Evolutionary conservation across 2,113 vertebrate species (phyloP).

Genomic region (Trinectes maculatus): DNA sequence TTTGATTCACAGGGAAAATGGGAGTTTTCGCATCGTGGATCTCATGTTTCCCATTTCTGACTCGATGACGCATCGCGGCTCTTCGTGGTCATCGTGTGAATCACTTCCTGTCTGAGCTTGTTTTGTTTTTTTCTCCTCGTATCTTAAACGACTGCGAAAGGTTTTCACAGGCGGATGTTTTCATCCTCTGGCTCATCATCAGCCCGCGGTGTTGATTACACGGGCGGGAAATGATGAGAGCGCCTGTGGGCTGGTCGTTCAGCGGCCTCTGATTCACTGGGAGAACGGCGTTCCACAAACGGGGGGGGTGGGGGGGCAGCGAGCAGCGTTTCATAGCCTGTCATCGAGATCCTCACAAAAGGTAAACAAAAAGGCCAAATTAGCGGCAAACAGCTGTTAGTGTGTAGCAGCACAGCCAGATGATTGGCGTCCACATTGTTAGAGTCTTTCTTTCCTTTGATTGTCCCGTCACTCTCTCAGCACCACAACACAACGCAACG

Average conservation of each 20-base stretch:
- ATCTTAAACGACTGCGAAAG: conserved; percentile 41
- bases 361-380: conserved; percentile 51
- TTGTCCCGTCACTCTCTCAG: neutral
- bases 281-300: conserved; percentile 45
- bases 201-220: conserved; percentile 69
- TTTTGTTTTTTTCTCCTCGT: conserved; percentile 14
- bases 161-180: conserved; percentile 53
- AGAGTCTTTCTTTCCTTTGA: neutral
- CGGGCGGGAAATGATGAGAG: conserved; percentile 45
- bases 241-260: conserved; percentile 60
- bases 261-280: conserved; percentile 49
- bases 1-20: too few species aligned
- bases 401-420: conserved; percentile 4
- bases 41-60: neutral
- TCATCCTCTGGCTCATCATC: conserved; percentile 67
- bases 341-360: conserved; percentile 47
- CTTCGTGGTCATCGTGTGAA: conserved; percentile 48
- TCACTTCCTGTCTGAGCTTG: conserved; percentile 58
- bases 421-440: conserved; percentile 25
- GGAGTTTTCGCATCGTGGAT: conserved; percentile 4
- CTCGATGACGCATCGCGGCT: conserved; percentile 5
- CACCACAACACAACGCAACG: too few species aligned
- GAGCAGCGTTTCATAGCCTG: conserved; percentile 28
- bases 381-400: conserved; percentile 42
- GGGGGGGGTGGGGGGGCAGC: conserved; percentile 7